Conservation (phyloP, 1,140 invertebrate species). For the Drosophila kepulauana region DNA sequence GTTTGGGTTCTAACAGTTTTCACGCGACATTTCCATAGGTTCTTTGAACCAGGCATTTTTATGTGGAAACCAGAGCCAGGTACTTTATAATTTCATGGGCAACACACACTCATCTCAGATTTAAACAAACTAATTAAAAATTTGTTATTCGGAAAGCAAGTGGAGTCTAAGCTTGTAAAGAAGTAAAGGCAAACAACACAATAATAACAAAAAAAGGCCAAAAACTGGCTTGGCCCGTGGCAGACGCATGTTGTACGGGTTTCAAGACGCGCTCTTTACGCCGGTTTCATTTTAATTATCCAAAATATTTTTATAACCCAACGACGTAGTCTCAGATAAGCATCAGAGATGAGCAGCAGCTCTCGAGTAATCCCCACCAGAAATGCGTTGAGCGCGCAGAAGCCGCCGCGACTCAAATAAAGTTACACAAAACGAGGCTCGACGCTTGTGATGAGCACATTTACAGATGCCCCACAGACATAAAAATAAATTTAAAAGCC, state of each 20-base stretch:
- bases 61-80: slow-evolving; percentile 30
- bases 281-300: slow-evolving; percentile 79
- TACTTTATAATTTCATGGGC: slow-evolving; percentile 49
- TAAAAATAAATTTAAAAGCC: slow-evolving; percentile 76
- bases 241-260: slow-evolving; percentile 66
- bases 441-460: slow-evolving; percentile 64
- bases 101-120: slow-evolving; percentile 12
- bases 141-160: slow-evolving; percentile 55
- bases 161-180: slow-evolving; percentile 20
- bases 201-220: slow-evolving; percentile 27
- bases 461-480: slow-evolving; percentile 60
- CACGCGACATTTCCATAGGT: slow-evolving; percentile 23
- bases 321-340: slow-evolving; percentile 55
- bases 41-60: slow-evolving; percentile 58
- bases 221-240: slow-evolving; percentile 76
- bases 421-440: slow-evolving; percentile 53
- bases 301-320: slow-evolving; percentile 71
- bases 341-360: slow-evolving; percentile 45
- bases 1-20: slow-evolving; percentile 12
- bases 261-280: slow-evolving; percentile 44
- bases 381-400: slow-evolving; percentile 46
- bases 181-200: slow-evolving; percentile 16
- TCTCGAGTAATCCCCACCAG: slow-evolving; percentile 9
- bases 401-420: slow-evolving; percentile 56
- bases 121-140: slow-evolving; percentile 66